These are phyloP conservation scores for Pheosia gnoma DNA, from an alignment of 2,888 invertebrate genomes.

Conservation along the genomic window DNA sequence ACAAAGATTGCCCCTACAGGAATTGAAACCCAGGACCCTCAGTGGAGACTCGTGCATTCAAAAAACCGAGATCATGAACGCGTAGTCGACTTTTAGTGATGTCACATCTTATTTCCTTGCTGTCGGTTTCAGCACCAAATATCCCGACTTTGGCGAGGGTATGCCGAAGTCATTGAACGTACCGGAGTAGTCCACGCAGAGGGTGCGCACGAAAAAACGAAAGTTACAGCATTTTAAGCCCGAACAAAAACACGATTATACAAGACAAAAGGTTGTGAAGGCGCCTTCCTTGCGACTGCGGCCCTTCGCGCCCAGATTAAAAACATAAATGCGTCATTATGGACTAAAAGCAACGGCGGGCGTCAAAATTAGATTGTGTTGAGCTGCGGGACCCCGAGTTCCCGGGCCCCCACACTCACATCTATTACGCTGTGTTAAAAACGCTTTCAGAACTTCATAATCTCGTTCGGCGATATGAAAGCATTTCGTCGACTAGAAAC, in stretches of 20 bases:
- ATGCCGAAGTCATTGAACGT: background rate
- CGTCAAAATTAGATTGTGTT: slow-evolving; percentile 34
- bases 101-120: no score
- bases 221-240: slow-evolving; percentile 5
- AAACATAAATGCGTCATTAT: slow-evolving; percentile 41
- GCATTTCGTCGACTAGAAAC: background rate
- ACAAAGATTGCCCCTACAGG: no score
- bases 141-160: background rate
- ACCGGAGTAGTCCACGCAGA: background rate
- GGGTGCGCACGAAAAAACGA: background rate
- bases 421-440: slow-evolving; percentile 4
- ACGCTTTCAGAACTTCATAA: slow-evolving; percentile 4
- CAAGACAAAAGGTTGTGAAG: slow-evolving; percentile 24
- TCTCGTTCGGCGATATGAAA: slow-evolving; percentile 4
- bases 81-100: no score
- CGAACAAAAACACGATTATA: slow-evolving; percentile 16
- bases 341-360: slow-evolving; percentile 40
- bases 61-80: no score
- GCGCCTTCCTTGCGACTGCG: slow-evolving; percentile 19
- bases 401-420: background rate
- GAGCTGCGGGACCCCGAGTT: slow-evolving; percentile 12
- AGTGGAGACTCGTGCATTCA: no score
- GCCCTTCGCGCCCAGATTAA: slow-evolving; percentile 38
- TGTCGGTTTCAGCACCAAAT: no score
- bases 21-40: no score